Conservation (phyloP, 2,113 vertebrate genomes). For the Accipiter virgatus region DNA sequence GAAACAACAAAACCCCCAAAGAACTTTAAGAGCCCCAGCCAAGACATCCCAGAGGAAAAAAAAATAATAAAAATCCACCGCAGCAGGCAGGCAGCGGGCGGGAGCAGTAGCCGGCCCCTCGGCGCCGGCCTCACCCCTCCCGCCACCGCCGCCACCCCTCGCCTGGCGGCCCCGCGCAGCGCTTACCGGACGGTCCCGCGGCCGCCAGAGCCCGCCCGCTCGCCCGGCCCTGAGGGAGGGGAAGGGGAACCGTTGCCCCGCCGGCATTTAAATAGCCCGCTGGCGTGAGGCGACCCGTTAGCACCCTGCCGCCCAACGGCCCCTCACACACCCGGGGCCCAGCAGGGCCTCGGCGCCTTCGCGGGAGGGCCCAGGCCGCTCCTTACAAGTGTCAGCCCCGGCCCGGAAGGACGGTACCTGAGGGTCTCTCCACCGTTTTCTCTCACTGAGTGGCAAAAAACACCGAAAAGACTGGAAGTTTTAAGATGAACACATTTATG, state of each 20-base stretch:
- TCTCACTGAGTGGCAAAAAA: neutral
- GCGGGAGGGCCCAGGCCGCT: too few relatives aligned
- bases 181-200: accelerated
- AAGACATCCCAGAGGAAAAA: accelerated
- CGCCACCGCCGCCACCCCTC: accelerated
- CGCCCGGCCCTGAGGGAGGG: accelerated
- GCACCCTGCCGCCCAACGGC: accelerated
- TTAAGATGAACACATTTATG: accelerated
- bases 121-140: neutral
- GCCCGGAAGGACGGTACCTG: too few relatives aligned
- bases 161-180: neutral
- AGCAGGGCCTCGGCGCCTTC: too few relatives aligned
- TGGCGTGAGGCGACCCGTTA: accelerated
- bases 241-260: accelerated
- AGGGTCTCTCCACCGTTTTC: too few relatives aligned
- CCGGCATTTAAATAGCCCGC: neutral
- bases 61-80: too few relatives aligned
- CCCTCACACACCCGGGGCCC: accelerated
- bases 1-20: too few relatives aligned
- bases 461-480: neutral
- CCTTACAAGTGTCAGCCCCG: too few relatives aligned
- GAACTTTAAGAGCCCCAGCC: too few relatives aligned
- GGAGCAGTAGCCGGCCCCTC: too few relatives aligned
- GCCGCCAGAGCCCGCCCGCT: accelerated
- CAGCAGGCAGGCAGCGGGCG: neutral